A percentile compares a stretch with the other conserved stretches of the same genome.
Evolutionary conservation across 1,140 invertebrate species (phyloP).

Genomic region (Brachionus sp.): DNA sequence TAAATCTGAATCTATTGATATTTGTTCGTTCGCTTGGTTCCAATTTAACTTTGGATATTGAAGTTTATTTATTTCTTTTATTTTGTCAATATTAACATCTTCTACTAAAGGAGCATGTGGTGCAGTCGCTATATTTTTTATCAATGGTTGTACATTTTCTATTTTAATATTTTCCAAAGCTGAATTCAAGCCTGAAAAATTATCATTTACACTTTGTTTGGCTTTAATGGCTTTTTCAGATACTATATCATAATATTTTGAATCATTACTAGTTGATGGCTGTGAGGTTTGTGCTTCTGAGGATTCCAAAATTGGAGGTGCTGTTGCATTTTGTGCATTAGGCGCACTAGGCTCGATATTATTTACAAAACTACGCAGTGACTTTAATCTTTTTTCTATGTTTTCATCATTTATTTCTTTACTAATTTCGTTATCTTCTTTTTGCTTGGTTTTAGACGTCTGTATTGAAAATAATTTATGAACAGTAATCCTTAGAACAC

Average conservation of each 20-base stretch:
- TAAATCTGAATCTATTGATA: conserved; percentile 5
- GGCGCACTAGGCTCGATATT: neutral
- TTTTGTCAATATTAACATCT: conserved; percentile 18
- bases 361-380: conserved; percentile 16
- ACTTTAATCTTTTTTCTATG: conserved; percentile 26
- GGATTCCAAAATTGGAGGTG: neutral
- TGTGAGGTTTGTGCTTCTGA: neutral
- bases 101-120: neutral
- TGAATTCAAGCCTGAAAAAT: neutral
- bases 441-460: neutral
- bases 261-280: neutral
- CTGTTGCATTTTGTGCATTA: neutral
- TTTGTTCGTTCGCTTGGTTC: conserved; percentile 4
- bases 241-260: conserved; percentile 6
- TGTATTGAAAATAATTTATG: neutral
- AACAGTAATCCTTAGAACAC: neutral
- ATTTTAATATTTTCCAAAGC: conserved; percentile 6
- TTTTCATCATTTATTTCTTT: conserved; percentile 2
- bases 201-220: neutral
- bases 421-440: neutral
- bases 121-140: neutral
- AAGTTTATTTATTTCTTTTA: conserved; percentile 35
- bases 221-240: neutral
- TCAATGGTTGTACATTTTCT: neutral
- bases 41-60: conserved; percentile 31